These are phyloP conservation scores for Montipora cactus DNA, from an alignment of 64 coral and sea anemone genomes.

Conservation along the genomic window DNA sequence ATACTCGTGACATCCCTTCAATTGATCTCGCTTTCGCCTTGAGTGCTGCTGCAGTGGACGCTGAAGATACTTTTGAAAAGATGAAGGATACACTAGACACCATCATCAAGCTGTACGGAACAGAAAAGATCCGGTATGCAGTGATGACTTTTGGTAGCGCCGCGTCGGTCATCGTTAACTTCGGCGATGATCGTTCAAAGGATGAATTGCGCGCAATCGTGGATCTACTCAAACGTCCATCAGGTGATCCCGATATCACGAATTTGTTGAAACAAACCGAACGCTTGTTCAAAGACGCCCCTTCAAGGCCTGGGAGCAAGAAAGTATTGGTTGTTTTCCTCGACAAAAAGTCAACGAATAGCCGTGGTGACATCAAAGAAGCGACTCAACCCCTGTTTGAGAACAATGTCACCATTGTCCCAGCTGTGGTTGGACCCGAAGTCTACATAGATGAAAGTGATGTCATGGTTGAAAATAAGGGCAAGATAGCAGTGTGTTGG, in stretches of 20 bases:
- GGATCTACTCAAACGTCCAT: background rate
- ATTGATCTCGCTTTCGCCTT: constrained; percentile 69
- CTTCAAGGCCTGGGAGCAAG: constrained; percentile 15
- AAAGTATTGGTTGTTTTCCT: constrained; percentile 27
- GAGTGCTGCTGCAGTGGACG: constrained; percentile 60
- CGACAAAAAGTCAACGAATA: constrained; percentile 29
- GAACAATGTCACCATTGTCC: constrained; percentile 42
- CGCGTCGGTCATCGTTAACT: constrained; percentile 44
- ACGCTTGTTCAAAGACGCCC: constrained; percentile 9
- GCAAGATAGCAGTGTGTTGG: background rate
- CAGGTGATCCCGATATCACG: constrained; percentile 15
- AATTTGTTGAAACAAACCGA: constrained; percentile 36
- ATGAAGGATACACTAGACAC: constrained; percentile 48
- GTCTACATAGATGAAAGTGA: constrained; percentile 48
- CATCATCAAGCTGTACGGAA: constrained; percentile 59
- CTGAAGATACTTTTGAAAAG: constrained; percentile 53
- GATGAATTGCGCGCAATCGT: constrained; percentile 6
- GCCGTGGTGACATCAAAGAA: constrained; percentile 11
- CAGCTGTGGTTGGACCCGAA: constrained; percentile 54
- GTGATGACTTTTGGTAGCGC: constrained; percentile 42
- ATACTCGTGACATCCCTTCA: constrained; percentile 41
- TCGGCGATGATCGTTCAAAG: constrained; percentile 35
- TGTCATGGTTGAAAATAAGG: constrained; percentile 18
- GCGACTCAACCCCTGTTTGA: constrained; percentile 7
- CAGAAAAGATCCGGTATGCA: constrained; percentile 37